Evolutionary conservation across 2,113 vertebrate species (phyloP), one percentile per base, ranked within the genome.

Genomic region (Sturnira hondurensis): DNA sequence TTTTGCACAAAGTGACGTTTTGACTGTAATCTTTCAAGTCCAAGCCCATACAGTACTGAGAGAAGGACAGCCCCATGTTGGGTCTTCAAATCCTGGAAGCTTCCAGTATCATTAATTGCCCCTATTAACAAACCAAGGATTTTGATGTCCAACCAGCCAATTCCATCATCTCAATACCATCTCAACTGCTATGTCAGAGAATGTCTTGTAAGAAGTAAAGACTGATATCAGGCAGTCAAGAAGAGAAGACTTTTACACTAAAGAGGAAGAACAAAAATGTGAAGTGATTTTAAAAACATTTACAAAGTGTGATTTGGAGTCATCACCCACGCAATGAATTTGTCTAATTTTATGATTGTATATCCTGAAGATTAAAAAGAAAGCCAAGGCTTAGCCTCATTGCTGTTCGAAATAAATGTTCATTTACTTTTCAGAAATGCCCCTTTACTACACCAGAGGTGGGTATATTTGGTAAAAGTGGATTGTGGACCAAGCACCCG

Each of bases 1-100:
- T 98, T 98, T 97, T 93, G 91, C 94, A 97, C 95, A 93, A 98
- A 96, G 96, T 90, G 96, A 94, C 56, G 8, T 97, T 98, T 97
- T 97, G 0, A 86, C 94, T 97, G 89, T 97, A 98, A 97, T 93
- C 89, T 97, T 96, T 96, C 97, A 83, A 68, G 47, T 78, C 7
- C 36, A 73, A 73, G 31, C 19, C 63, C 76, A 26, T 22, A 41
- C 43, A 86, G 38, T 45, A 22, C 38, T 54, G 36, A 89, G 36
- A 70, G 63, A 67, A 93, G 36, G 43, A 67, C 28, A 43, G 33
- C 22, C 28, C 47, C 11, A 12, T 8, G 38, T 68, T 52, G 33
- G n/a, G 45, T 65, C 73, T 31, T 91, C 73, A 47, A 10, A 41
- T 68, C 95, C 88, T 54, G 65, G 56, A 68, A 78, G 15, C 47